Evolutionary conservation across 2,797 vertebrate genomes (phyloP).

Genomic region (Taenioides sp.): DNA sequence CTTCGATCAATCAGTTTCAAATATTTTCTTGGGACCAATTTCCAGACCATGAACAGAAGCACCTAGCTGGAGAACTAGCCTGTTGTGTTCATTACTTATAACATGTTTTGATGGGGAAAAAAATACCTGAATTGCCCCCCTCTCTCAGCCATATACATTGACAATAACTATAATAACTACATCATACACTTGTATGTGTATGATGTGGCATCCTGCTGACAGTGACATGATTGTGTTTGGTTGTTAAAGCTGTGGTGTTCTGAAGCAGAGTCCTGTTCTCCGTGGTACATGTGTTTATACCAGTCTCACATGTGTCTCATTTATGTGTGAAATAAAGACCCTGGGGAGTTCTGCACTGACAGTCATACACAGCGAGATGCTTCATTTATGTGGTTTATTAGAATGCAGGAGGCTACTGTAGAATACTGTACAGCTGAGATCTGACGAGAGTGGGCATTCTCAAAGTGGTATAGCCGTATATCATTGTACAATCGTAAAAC

Average conservation of each 20-base stretch:
- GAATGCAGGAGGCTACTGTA: conserved; percentile 12
- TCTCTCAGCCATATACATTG: background rate
- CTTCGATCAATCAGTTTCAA: no score
- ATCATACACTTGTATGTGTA: background rate
- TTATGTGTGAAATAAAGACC: conserved; percentile 48
- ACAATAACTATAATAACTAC: background rate
- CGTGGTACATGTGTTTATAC: conserved; percentile 1
- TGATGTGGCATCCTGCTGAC: conserved; percentile 16
- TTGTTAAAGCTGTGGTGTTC: conserved; percentile 2
- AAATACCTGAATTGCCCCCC: background rate
- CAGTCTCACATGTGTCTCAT: conserved; percentile 14
- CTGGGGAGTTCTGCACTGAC: conserved; percentile 29
- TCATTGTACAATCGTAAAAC: no score
- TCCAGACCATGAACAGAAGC: no score
- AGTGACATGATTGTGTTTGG: conserved; percentile 5
- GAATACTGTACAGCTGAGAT: background rate
- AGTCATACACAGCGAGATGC: conserved; percentile 33
- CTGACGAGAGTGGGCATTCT: no score
- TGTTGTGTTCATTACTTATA: no score
- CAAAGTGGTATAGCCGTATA: no score
- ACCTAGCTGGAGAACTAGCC: no score
- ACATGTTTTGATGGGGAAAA: no score
- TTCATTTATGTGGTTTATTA: conserved; percentile 37
- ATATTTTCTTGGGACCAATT: no score
- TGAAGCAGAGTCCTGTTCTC: background rate